A percentile compares a stretch with the other conserved stretches of the same genome.
Evolutionary conservation across 2,797 vertebrate genomes (phyloP).

Genomic region (Coccyzus lansbergi): DNA sequence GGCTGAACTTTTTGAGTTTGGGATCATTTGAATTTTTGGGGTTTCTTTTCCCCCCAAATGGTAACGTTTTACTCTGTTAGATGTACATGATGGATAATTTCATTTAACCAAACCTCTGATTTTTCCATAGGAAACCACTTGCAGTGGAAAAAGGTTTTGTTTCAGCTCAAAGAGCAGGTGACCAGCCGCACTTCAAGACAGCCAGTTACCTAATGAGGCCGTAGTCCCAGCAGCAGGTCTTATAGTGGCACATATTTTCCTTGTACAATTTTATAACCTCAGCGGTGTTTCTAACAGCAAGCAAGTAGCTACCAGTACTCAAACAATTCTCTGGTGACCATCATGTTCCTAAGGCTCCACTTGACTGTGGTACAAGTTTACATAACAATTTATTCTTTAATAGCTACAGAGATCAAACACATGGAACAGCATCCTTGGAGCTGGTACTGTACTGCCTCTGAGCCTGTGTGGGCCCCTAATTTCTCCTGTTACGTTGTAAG

Average conservation of each 20-base stretch:
- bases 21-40: neutral
- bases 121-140: neutral
- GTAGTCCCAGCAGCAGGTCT: neutral
- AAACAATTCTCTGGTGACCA: slow-evolving; percentile 19
- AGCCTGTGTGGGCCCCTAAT: slow-evolving; percentile 18
- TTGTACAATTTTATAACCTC: slow-evolving; percentile 4
- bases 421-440: neutral
- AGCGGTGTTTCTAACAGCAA: slow-evolving; percentile 9
- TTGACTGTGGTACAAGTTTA: neutral
- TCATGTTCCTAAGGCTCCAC: neutral
- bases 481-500: slow-evolving; percentile 43
- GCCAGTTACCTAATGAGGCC: neutral
- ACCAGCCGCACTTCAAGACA: neutral
- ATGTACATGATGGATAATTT: neutral
- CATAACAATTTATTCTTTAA: slow-evolving; percentile 5
- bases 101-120: neutral
- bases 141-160: neutral
- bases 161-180: neutral
- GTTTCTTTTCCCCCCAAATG: neutral
- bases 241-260: neutral
- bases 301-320: slow-evolving; percentile 39
- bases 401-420: neutral
- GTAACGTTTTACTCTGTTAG: neutral
- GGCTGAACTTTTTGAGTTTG: neutral
- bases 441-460: slow-evolving; percentile 31